Evolutionary conservation across 2,797 vertebrate species (phyloP), one percentile per base, ranked within the genome.

Genomic region (Hoplostethus mediterraneus): DNA sequence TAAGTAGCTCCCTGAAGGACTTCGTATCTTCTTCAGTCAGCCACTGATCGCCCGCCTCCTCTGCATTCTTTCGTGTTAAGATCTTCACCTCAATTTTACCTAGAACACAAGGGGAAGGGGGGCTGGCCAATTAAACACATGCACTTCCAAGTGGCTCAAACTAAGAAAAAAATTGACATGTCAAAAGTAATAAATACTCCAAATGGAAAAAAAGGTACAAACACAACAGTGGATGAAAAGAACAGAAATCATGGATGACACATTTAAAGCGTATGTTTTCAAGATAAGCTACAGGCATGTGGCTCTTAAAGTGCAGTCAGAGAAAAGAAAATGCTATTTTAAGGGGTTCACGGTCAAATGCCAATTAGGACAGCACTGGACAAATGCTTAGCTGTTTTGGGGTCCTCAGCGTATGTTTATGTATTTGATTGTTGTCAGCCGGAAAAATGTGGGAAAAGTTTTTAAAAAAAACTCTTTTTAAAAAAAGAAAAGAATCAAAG

Each of bases 21-120:
- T 95, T 97, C 3, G 96, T 98, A 79, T 98, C 97, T 76, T 98
- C 97, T 49, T 98, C 97, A 1, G 95, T 96, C 71, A 98, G 91
- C 96, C 96, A 98, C 53, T 95, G 96, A 30, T 95, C 93, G 10
- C 96, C 96, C 0, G 96, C 92, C 12, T 95, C 91, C 49, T 97
- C 94, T 75, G 94, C 79, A 54, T 94, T 94, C 84, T 96, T 89
- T 42, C 96, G 80, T 0, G 95, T 95, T 80, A 98, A 92, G 52
- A 98, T 97, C 90, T 98, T 98, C 78, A 98, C 97, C 85, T 98
- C 97, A 47, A 98, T 98, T 92, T 97, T 98, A 78, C 97, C 97
- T 98, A 13, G 55, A 66, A 42, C 61, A 67, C 28, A 79, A 17
- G 1, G 8, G 2, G 30, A 55, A 36, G 8, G 14, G 11, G 2